Conservation (phyloP, 2,797 vertebrate genomes). For the Cryptoprocta ferox region DNA sequence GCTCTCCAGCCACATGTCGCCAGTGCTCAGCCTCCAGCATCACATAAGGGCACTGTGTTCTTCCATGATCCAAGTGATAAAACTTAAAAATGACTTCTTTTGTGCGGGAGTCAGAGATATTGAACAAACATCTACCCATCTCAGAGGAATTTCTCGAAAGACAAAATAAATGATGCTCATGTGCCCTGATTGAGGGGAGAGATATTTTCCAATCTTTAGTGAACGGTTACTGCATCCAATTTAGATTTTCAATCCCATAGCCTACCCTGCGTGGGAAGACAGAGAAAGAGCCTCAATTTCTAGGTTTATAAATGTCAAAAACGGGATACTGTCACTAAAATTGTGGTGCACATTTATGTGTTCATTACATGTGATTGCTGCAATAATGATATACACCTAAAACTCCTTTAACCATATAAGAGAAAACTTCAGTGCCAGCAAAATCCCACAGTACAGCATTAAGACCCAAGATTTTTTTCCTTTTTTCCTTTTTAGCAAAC, state of each 20-base stretch:
- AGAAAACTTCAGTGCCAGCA: constrained; percentile 41
- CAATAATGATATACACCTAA: constrained; percentile 48
- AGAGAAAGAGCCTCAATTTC: constrained; percentile 53
- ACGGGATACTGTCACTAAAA: constrained; percentile 58
- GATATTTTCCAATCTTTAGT: constrained; percentile 19
- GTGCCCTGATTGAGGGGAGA: not conserved
- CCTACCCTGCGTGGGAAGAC: not conserved
- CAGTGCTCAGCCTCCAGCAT: not conserved
- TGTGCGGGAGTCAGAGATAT: not conserved
- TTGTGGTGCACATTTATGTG: constrained; percentile 15
- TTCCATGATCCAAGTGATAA: not conserved
- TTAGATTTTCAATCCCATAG: constrained; percentile 35
- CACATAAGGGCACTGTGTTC: not conserved
- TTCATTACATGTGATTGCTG: constrained; percentile 64
- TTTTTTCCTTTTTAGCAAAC: constrained; percentile 60
- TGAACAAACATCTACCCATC: not conserved
- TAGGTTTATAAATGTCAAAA: constrained; percentile 60
- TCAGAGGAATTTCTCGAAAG: constrained; percentile 17
- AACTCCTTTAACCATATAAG: constrained; percentile 60
- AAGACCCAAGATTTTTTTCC: not conserved
- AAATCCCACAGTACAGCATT: constrained; percentile 3
- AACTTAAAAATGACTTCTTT: not conserved
- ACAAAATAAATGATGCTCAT: not conserved
- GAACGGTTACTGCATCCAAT: constrained; percentile 16
- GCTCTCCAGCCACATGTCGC: accelerated